Evolutionary conservation across 2,113 vertebrate genomes (phyloP).

Genomic region (Gallinago undulata): DNA sequence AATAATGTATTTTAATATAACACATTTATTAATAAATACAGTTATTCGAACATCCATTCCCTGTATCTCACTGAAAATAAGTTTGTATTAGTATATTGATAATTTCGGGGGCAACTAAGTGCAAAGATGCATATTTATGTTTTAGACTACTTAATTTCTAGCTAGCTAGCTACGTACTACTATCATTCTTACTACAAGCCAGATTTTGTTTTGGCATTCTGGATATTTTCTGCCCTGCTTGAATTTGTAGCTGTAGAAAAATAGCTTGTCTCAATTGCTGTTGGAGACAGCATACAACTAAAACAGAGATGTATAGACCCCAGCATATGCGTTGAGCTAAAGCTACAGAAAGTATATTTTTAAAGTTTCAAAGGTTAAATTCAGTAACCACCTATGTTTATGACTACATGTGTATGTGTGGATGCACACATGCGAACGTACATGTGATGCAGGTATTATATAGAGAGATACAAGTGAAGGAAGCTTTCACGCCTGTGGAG

Average conservation of each 20-base stretch:
- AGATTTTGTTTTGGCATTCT: background rate
- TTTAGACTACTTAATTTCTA: background rate
- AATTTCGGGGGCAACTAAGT: background rate
- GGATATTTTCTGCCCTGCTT: background rate
- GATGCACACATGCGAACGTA: background rate
- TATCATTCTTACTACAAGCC: background rate
- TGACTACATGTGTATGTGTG: background rate
- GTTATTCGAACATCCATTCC: background rate
- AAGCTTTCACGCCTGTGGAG: background rate
- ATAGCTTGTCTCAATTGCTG: background rate
- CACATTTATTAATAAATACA: background rate
- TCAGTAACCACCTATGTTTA: background rate
- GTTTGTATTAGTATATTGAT: background rate
- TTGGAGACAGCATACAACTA: background rate
- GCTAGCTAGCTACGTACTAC: background rate
- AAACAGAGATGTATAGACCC: background rate
- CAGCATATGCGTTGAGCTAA: background rate
- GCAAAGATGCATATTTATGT: background rate
- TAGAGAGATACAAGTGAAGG: background rate
- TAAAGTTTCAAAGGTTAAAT: background rate
- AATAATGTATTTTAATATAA: conserved; percentile 27
- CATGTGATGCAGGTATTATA: background rate
- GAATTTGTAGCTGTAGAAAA: background rate
- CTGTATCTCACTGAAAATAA: background rate
- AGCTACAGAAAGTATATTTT: background rate